Evolutionary conservation across 2,113 vertebrate species (phyloP).

Genomic region (Chaenocephalus aceratus): DNA sequence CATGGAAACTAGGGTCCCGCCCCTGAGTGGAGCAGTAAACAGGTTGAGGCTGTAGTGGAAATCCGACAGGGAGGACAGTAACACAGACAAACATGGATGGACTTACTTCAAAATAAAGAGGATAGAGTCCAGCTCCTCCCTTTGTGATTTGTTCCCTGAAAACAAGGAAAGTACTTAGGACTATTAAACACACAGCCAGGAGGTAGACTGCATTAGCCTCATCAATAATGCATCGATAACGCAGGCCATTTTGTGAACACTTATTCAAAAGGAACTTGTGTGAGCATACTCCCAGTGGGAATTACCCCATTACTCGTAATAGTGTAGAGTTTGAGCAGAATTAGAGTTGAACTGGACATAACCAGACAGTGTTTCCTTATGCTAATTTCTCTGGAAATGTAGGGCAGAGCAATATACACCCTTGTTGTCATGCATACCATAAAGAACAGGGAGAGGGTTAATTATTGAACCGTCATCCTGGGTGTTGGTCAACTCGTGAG

Average conservation of each 20-base stretch:
- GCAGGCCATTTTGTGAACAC: slow-evolving; percentile 12
- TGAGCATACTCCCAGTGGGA: slow-evolving; percentile 28
- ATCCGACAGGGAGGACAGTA: slow-evolving; percentile 34
- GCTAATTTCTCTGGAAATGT: neutral
- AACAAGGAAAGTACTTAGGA: slow-evolving; percentile 38
- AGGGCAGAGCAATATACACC: slow-evolving; percentile 7
- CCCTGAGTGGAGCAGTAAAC: slow-evolving; percentile 46
- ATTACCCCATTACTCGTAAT: neutral
- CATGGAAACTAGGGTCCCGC: slow-evolving; percentile 55
- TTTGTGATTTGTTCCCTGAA: slow-evolving; percentile 98
- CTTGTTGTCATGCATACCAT: neutral
- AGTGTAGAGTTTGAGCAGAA: neutral
- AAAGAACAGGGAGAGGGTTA: slow-evolving; percentile 26
- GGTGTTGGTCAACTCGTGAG: slow-evolving; percentile 1
- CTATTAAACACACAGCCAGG: slow-evolving; percentile 42
- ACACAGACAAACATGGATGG: slow-evolving; percentile 14
- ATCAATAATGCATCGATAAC: slow-evolving; percentile 56
- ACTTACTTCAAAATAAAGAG: slow-evolving; percentile 99
- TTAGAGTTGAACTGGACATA: neutral
- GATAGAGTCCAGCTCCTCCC: slow-evolving; percentile 99
- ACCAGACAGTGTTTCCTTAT: slow-evolving; percentile 9
- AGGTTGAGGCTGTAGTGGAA: slow-evolving; percentile 26
- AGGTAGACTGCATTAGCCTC: slow-evolving; percentile 33
- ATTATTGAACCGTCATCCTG: slow-evolving; percentile 27
- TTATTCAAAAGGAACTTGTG: slow-evolving; percentile 25